Conservation (phyloP, 2,888 invertebrate genomes). For the Hydroisotoma schaefferi region DNA sequence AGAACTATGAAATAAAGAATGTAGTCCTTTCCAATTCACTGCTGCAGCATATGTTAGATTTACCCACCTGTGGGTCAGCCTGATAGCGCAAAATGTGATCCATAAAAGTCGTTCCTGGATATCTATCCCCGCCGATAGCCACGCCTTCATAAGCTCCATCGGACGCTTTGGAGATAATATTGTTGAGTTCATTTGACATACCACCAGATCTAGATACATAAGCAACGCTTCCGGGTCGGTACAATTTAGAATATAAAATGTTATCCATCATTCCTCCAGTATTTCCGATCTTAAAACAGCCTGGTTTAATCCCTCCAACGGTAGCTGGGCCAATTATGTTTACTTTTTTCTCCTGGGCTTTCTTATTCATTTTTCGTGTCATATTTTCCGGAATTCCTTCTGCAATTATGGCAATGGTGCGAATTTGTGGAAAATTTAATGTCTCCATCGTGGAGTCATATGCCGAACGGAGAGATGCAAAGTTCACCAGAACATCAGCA, state of each 20-base stretch:
- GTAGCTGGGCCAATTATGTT: conserved; percentile 91
- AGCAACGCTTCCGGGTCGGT: conserved; percentile 94
- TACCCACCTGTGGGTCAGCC: conserved; percentile 60
- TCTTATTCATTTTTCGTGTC: conserved; percentile 85
- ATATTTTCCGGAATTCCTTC: conserved; percentile 99
- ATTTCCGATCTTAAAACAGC: conserved; percentile 98
- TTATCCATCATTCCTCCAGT: conserved; percentile 99
- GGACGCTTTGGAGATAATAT: conserved; percentile 92
- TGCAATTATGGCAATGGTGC: conserved; percentile 96
- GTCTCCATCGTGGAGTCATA: conserved; percentile 96
- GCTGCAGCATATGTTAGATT: too few relatives aligned
- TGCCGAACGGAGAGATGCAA: conserved; percentile 95
- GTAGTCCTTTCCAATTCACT: too few relatives aligned
- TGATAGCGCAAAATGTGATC: conserved; percentile 87
- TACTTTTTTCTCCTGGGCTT: conserved; percentile 78
- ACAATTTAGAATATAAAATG: conserved; percentile 92
- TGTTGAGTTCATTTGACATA: conserved; percentile 99
- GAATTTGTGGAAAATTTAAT: conserved; percentile 87
- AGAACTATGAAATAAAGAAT: too few relatives aligned
- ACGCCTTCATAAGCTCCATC: conserved; percentile 97
- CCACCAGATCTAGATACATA: conserved; percentile 98
- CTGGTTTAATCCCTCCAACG: conserved; percentile 96
- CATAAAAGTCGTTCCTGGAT: conserved; percentile 97
- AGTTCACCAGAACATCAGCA: conserved; percentile 92
- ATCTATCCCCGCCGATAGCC: conserved; percentile 96